A percentile compares a stretch with the other conserved stretches of the same genome.
Conservation (phyloP, 2,797 vertebrate species). For the Paratrypauchen microcephalus region DNA sequence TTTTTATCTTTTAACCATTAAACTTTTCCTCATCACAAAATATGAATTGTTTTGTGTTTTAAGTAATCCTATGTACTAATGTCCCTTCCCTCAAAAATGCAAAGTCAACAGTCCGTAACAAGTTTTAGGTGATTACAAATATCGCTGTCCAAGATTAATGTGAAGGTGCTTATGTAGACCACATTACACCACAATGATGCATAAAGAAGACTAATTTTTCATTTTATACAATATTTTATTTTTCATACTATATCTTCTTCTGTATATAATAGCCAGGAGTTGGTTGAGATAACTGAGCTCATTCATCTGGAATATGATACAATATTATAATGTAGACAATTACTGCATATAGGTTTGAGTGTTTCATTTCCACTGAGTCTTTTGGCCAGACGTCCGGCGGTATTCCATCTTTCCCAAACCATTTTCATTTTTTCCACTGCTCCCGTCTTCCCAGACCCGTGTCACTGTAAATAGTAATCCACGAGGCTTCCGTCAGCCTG, state of each 20-base stretch:
- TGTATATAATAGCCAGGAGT: not conserved
- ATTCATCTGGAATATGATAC: slow-evolving; percentile 3
- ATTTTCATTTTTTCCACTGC: slow-evolving; percentile 57
- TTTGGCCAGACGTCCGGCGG: slow-evolving; percentile 52
- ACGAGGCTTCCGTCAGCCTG: slow-evolving; percentile 52
- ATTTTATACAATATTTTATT: no score
- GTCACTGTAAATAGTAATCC: slow-evolving; percentile 67
- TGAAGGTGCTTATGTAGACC: no score
- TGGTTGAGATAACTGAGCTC: not conserved
- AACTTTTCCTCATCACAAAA: not conserved
- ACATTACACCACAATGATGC: not conserved
- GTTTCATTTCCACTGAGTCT: slow-evolving; percentile 38
- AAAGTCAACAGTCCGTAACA: no score
- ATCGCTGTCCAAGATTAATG: no score
- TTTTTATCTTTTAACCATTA: not conserved
- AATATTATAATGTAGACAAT: slow-evolving; percentile 17
- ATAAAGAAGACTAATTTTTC: not conserved
- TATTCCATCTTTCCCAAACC: slow-evolving; percentile 47
- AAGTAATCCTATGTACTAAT: not conserved
- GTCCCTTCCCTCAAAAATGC: no score
- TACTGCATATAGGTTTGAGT: slow-evolving; percentile 39
- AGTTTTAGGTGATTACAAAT: no score
- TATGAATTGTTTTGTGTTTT: not conserved
- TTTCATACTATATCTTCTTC: not conserved
- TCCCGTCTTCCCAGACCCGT: slow-evolving; percentile 47